These are phyloP conservation scores for Cichlasoma orientale DNA, from an alignment of 2,797 vertebrate genomes.

Conservation along the genomic window DNA sequence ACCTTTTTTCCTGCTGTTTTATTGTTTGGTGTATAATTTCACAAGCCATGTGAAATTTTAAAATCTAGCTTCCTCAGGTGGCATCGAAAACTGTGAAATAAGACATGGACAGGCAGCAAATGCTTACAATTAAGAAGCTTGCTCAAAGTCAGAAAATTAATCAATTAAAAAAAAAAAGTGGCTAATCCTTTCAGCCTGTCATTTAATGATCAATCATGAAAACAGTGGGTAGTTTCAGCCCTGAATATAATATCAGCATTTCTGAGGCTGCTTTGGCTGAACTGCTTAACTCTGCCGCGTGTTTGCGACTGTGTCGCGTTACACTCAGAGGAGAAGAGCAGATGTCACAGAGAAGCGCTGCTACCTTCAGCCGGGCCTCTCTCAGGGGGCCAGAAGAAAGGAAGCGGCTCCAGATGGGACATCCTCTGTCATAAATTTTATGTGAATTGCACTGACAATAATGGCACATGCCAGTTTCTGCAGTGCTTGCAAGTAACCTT, in stretches of 20 bases:
- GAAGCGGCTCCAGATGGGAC: constrained; percentile 77
- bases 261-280: constrained; percentile 46
- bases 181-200: neutral
- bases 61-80: too few relatives aligned
- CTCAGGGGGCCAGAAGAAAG: constrained; percentile 50
- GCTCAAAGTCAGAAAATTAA: neutral
- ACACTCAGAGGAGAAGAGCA: constrained; percentile 71
- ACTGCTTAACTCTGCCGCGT: constrained; percentile 14
- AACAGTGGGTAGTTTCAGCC: neutral
- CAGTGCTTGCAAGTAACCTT: constrained; percentile 54
- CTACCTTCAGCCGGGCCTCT: constrained; percentile 47
- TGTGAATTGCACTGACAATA: constrained; percentile 65
- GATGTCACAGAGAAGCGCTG: constrained; percentile 69
- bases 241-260: constrained; percentile 21
- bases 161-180: neutral
- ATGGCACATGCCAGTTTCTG: constrained; percentile 57
- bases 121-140: neutral
- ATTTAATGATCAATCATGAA: neutral
- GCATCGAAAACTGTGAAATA: neutral
- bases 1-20: neutral
- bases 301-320: constrained; percentile 51
- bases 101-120: neutral
- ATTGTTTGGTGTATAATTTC: neutral
- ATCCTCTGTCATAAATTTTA: constrained; percentile 78
- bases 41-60: neutral